Evolutionary conservation across 64 coral and sea anemone genomes (phyloP), one percentile per base, ranked within the genome.

Genomic region (Porites australiensis): DNA sequence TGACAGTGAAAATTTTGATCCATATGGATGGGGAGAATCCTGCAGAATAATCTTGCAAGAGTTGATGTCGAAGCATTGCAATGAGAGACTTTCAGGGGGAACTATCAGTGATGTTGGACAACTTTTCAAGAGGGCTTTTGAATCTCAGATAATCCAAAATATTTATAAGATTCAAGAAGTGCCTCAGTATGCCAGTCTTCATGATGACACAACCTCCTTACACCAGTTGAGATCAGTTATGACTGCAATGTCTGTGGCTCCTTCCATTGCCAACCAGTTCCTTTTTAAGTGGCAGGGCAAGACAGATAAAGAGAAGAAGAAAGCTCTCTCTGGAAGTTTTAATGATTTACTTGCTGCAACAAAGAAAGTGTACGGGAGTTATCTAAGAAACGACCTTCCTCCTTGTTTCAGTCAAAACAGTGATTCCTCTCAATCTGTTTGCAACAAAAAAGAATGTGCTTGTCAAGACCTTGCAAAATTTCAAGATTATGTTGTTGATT

Each of bases 61-160:
- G 5, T 27, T 84, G 54, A 83, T 58, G 89, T 47, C 20, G 22
- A 91, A 84, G 63, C 47, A 83, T 91, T 91, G 79, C 13, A 51
- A 72, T 18, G 44, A 12, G 15, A 75, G 75, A 44, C 79, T 76
- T 46, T 83, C 54, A 44, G 79, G 63, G 49, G 23, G 74, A 4
- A 71, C 20, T 14, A 76, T 91, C 21, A 72, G 19, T 82, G 68
- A 75, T 8, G 70, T 91, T 19, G 71, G 79, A 44, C 37, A 20
- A 15, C 89, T 83, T 11, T 91, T 91, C 14, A 20, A 51, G 16
- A 70, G 64, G 10, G 79, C 79, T 4, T 91, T 80, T 61, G 67
- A 75, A 21, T 72, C 20, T 44, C 67, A 74, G 19, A 45, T 74
- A 14, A 54, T 59, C 70, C 67, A 88, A 88, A 88, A 74, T 60